Base-by-base conservation (phyloP, 2,888 invertebrate species). In the Cataglyphis cursor region DNA sequence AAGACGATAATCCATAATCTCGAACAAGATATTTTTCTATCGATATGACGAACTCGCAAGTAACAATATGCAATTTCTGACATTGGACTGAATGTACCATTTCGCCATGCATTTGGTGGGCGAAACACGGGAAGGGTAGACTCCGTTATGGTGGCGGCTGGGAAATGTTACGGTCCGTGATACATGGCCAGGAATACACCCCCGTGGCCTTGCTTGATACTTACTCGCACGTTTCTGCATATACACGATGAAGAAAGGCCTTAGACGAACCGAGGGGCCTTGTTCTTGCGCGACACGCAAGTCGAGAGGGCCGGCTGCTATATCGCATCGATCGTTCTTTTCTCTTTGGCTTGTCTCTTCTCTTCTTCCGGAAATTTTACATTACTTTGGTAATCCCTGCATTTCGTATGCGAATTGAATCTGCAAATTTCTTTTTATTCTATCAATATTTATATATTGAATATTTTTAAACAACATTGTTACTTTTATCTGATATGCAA, bases 161-260 rank as follows among this genome's bases (percentile, higher is more conserved):
- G 70, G 66, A 75, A 76, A 87, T 84, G 87, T 90, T 86, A 87
- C 82, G 88, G 87, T 85, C 65, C 84, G 64, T 80, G 68, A 66
- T 85, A 87, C 85, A 82, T 68, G 82, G 24, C 84, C 74, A 38
- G 83, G 82, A 81, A 81, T 78, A 85, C 81, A 86, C 84, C 83
- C 75, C 84, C 82, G 83, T 82, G 85, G 81, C 84, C 86, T 84
- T 76, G 83, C 82, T n/a, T 70, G 85, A 82, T 87, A 87, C 70
- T 84, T 83, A 84, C 86, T 90, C 85, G 73, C 86, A 81, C 87
- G 85, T 89, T 86, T 84, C 84, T 84, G 68, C 72, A 57, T 84
- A 81, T 64, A 54, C 70, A 62, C 81, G 73, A 83, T 72, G 84
- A 83, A 83, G 85, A 82, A 74, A 84, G 85, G 28, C 65, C 62